Evolutionary conservation across 2,888 invertebrate genomes (phyloP).

Genomic region (Panopea generosa): DNA sequence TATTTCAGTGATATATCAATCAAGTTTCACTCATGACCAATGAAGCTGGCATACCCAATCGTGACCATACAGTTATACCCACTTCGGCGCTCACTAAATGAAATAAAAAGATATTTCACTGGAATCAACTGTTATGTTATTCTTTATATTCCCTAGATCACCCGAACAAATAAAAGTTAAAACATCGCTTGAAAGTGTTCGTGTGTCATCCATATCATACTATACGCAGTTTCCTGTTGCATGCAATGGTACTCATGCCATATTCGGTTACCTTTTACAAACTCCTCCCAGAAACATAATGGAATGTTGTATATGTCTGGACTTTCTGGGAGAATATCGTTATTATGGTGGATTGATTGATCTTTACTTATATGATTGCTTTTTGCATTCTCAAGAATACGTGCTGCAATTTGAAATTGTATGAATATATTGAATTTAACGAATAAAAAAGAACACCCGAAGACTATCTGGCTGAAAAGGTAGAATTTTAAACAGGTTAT

Average conservation of each 20-base stretch:
- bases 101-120: too few relatives aligned
- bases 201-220: background rate
- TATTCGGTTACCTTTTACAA: conserved; percentile 52
- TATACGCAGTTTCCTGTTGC: conserved; percentile 1
- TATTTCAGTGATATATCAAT: too few relatives aligned
- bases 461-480: too few relatives aligned
- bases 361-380: conserved; percentile 43
- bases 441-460: too few relatives aligned
- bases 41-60: too few relatives aligned
- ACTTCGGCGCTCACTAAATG: too few relatives aligned
- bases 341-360: conserved; percentile 8
- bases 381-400: conserved; percentile 36
- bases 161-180: conserved; percentile 8
- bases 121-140: too few relatives aligned
- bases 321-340: conserved; percentile 37
- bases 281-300: conserved; percentile 54
- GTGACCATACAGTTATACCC: too few relatives aligned
- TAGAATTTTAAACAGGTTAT: too few relatives aligned
- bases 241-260: conserved; percentile 20
- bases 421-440: too few relatives aligned
- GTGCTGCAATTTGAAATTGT: conserved; percentile 48
- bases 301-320: conserved; percentile 45
- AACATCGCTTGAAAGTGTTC: conserved; percentile 7
- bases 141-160: background rate
- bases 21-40: too few relatives aligned